phyloP scores from a whole-genome alignment of 2,888 invertebrate species.

The Limnephilus auricula region DNA sequence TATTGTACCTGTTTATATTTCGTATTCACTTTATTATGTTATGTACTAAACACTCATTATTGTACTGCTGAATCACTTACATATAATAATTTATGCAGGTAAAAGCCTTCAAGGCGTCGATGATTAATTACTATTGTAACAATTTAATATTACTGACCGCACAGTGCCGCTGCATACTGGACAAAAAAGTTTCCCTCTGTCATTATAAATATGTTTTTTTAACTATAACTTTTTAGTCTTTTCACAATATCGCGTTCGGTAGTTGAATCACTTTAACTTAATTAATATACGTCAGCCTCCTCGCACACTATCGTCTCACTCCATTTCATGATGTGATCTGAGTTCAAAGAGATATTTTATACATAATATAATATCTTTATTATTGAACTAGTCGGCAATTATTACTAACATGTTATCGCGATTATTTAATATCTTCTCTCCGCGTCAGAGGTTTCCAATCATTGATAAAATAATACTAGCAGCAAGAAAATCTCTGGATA shows the following conservation, averaged over 20 bases:
- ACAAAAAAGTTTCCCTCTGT: not conserved
- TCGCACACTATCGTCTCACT: slow-evolving; percentile 3
- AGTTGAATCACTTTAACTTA: not conserved
- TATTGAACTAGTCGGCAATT: not conserved
- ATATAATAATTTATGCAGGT: no score
- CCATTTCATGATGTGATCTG: slow-evolving; percentile 5
- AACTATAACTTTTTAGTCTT: not conserved
- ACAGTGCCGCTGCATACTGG: slow-evolving; percentile 16
- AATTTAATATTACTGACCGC: not conserved
- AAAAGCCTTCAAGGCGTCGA: no score
- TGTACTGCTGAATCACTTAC: no score
- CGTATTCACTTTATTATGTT: no score
- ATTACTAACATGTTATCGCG: not conserved
- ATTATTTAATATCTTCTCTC: not conserved
- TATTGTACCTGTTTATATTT: no score
- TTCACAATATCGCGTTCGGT: not conserved
- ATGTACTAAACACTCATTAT: no score
- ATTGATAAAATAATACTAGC: not conserved
- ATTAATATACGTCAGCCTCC: not conserved
- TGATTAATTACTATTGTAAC: no score
- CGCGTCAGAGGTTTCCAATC: not conserved
- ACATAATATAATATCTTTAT: not conserved
- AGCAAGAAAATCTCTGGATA: no score
- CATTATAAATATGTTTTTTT: not conserved
- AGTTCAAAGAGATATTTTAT: not conserved